These are phyloP conservation scores for Halcyon chelicuti DNA, from an alignment of 2,797 vertebrate species.

Conservation along the genomic window DNA sequence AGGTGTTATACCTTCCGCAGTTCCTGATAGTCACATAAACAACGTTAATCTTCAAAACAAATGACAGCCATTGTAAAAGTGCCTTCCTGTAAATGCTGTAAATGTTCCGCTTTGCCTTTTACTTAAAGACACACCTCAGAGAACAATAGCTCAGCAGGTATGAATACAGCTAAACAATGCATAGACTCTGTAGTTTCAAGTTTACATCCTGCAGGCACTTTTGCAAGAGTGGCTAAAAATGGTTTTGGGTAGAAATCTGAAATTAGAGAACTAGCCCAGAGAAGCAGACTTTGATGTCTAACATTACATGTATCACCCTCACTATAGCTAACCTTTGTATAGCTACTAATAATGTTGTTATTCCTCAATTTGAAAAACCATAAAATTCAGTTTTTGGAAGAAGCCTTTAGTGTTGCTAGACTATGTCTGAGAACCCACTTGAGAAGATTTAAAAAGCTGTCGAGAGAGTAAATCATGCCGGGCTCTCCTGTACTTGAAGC, in stretches of 20 bases:
- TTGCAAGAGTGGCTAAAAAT: background rate
- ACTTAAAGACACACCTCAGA: slow-evolving; percentile 80
- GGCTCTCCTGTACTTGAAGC: background rate
- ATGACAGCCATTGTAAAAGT: slow-evolving; percentile 19
- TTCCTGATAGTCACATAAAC: slow-evolving; percentile 11
- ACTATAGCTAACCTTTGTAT: background rate
- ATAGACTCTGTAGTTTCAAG: background rate
- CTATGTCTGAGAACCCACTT: background rate
- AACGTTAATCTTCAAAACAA: slow-evolving; percentile 68
- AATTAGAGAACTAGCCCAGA: background rate
- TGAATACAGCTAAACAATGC: slow-evolving; percentile 39
- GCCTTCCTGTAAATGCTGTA: slow-evolving; percentile 64
- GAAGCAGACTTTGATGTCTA: background rate
- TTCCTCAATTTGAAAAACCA: background rate
- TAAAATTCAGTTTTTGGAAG: background rate
- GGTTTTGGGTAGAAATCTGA: background rate
- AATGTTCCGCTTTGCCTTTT: slow-evolving; percentile 37
- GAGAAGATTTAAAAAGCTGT: background rate
- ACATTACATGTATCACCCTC: background rate
- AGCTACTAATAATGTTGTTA: background rate
- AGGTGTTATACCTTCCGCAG: background rate
- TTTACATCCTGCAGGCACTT: slow-evolving; percentile 41
- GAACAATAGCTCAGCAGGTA: slow-evolving; percentile 85
- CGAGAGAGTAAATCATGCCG: background rate
- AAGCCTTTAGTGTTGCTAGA: background rate